Base-by-base conservation (phyloP, 1,140 invertebrate genomes). In the Heliconius nattereri region DNA sequence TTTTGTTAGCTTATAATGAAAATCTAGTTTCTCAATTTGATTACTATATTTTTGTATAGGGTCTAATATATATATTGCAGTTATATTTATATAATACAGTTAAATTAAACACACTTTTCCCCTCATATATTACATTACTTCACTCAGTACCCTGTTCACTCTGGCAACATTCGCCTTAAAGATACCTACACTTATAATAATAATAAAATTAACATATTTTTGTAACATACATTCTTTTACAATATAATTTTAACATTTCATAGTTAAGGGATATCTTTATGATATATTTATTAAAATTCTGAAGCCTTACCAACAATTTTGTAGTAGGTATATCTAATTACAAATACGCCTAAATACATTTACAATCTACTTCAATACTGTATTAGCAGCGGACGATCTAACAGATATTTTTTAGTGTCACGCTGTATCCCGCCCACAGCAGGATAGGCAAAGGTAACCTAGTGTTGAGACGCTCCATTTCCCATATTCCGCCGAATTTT, bases 71-170 rank as follows among this genome's bases (percentile, higher is more conserved):
- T 66, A 6, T 13, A 29, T 66, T 66, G 20, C 2, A 60, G 3
- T 26, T 66, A 26, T 66, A 66, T 66, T 66, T 66, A 16, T 66
- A 26, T 66, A 60, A 60, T 23, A 57, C 19, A n/a, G 54, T 57
- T 73, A 35, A 75, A 19, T 16, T 57, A 57, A 37, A 35, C 1
- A 29, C 57, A 11, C 19, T 26, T 70, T 71, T 71, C 26, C 20
- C 60, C n/a, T 75, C 60, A 71, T 75, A 23, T 9, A 75, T 70
- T 54, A 32, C 60, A 37, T 76, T 76, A 71, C 66, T 77, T 73
- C 73, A 66, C 60, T 49, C 54, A 72, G 70, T 82, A 84, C 83
- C 83, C 83, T 84, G 83, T 84, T 80, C 71, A 35, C 76, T 77
- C 78, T 73, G 80, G 80, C 80, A 73, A 71, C 76, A 78, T 23